phyloP scores from a whole-genome alignment of 2,888 invertebrate genomes.

The Trichopoda pennipes region DNA sequence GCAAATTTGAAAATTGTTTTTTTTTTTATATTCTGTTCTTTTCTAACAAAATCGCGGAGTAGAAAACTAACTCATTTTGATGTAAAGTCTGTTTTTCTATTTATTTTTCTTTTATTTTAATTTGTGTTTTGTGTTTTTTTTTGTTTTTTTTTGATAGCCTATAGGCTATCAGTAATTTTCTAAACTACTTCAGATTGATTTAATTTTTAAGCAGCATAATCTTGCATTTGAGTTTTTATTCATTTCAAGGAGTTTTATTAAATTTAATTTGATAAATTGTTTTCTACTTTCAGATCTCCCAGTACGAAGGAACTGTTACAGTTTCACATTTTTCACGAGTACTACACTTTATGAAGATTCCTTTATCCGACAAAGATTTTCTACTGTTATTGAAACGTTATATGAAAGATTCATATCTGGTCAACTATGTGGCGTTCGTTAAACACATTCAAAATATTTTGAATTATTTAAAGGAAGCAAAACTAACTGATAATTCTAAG shows the following conservation, averaged over 20 bases:
- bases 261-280: not conserved
- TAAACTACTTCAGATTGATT: too few species aligned
- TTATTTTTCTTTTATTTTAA: too few species aligned
- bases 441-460: conserved; percentile 86
- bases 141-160: too few species aligned
- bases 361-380: conserved; percentile 87
- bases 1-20: too few species aligned
- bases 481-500: conserved; percentile 80
- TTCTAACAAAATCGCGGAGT: too few species aligned
- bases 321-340: conserved; percentile 89
- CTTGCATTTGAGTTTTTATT: too few species aligned
- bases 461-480: conserved; percentile 83
- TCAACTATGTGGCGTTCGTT: conserved; percentile 90
- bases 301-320: conserved; percentile 88
- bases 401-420: conserved; percentile 87
- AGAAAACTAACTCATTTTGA: too few species aligned
- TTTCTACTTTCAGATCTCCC: conserved; percentile 83
- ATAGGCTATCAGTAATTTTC: too few species aligned
- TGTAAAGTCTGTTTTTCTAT: too few species aligned
- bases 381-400: conserved; percentile 88
- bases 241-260: not conserved
- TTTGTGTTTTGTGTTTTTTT: too few species aligned
- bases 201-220: too few species aligned
- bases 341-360: conserved; percentile 86
- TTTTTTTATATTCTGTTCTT: too few species aligned